A percentile compares a stretch with the other conserved stretches of the same genome.
These are phyloP conservation scores for Columbina picui DNA, from an alignment of 2,113 vertebrate genomes.

Conservation along the genomic window DNA sequence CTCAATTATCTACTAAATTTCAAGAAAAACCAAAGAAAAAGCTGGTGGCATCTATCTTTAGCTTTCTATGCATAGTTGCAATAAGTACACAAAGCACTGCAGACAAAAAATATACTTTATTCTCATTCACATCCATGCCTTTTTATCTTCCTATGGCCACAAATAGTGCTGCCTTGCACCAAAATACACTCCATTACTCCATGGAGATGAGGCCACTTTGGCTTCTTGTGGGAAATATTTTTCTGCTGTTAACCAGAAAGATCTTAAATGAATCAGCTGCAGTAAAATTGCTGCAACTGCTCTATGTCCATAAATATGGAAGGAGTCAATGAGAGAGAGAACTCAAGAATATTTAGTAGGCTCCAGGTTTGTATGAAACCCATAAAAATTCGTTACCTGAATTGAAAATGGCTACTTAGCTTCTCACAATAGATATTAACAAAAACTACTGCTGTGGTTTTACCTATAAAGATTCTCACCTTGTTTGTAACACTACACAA, in stretches of 20 bases:
- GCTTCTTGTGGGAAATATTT: not conserved
- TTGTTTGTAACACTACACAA: not conserved
- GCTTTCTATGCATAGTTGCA: not conserved
- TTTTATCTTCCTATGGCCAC: not conserved
- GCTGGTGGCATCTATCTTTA: not conserved
- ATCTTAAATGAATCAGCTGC: not conserved
- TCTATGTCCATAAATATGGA: not conserved
- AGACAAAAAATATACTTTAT: not conserved
- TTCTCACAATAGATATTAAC: not conserved
- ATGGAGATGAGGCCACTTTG: not conserved
- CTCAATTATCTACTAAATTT: not conserved
- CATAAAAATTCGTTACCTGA: not conserved
- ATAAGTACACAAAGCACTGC: not conserved
- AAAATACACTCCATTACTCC: not conserved
- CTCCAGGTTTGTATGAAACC: not conserved
- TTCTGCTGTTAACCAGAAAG: not conserved
- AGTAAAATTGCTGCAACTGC: not conserved
- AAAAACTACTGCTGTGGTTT: not conserved
- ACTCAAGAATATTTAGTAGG: not conserved
- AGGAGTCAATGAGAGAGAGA: not conserved
- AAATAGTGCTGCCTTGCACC: not conserved
- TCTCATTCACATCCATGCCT: not conserved
- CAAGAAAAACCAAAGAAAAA: not conserved
- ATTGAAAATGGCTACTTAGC: not conserved
- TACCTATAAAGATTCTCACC: not conserved